Percentiles rank a stretch among this genome's conserved stretches.
Evolutionary conservation across 2,888 invertebrate species (phyloP).

Genomic region (Cephalotes varians): DNA sequence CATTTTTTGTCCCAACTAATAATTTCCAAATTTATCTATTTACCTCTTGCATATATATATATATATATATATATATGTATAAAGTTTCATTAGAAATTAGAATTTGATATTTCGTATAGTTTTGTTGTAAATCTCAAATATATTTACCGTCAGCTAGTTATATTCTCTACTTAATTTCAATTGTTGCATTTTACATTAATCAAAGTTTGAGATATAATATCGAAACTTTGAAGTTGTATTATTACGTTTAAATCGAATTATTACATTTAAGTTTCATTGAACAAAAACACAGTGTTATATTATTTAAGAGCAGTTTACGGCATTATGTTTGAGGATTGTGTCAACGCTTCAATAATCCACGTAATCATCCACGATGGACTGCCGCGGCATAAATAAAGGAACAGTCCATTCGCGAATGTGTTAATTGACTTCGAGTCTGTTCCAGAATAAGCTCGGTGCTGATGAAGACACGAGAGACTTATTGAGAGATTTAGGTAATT

Average conservation of each 20-base stretch:
- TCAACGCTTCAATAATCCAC: slow-evolving; percentile 43
- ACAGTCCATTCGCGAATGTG: slow-evolving; percentile 19
- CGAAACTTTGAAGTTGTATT: background rate
- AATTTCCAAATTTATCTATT: too few relatives aligned
- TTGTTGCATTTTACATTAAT: background rate
- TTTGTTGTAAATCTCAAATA: too few relatives aligned
- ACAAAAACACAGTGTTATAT: background rate
- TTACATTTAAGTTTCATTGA: background rate
- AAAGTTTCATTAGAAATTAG: too few relatives aligned
- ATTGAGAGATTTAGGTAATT: slow-evolving; percentile 37
- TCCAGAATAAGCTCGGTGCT: slow-evolving; percentile 6
- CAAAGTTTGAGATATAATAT: background rate
- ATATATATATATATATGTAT: too few relatives aligned
- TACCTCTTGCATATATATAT: too few relatives aligned
- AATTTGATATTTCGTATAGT: too few relatives aligned
- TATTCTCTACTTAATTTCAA: too few relatives aligned
- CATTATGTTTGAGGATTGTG: background rate
- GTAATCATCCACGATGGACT: slow-evolving; percentile 1
- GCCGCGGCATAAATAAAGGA: slow-evolving; percentile 46
- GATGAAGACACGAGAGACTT: slow-evolving; percentile 24
- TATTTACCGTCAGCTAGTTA: too few relatives aligned
- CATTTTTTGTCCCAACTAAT: too few relatives aligned
- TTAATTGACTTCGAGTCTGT: background rate
- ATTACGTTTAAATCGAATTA: too few relatives aligned
- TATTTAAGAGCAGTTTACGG: background rate